These are phyloP conservation scores for Setipinna tenuifilis DNA, from an alignment of 2,797 vertebrate species.

Conservation along the genomic window DNA sequence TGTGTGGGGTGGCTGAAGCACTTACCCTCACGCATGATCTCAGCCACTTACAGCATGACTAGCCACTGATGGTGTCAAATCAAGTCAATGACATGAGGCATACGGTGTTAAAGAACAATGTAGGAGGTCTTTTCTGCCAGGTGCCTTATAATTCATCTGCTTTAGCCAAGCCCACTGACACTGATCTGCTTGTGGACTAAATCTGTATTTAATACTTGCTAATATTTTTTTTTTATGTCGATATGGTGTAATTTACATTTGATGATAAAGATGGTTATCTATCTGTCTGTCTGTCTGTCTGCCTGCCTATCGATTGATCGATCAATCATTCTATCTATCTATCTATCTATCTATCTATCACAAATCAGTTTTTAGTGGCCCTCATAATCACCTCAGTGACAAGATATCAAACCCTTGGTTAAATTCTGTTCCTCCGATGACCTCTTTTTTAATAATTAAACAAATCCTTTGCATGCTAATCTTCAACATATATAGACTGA, in stretches of 20 bases:
- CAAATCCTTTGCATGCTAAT: slow-evolving; percentile 29
- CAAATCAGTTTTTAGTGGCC: not conserved
- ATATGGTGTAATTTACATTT: too few species aligned
- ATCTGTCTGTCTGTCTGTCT: too few species aligned
- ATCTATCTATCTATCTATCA: not conserved
- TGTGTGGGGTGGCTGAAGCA: not conserved
- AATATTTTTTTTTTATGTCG: too few species aligned
- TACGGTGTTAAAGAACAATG: not conserved
- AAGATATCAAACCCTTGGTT: not conserved
- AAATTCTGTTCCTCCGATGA: not conserved
- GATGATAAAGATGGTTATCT: too few species aligned
- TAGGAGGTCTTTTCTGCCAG: too few species aligned
- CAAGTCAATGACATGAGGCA: slow-evolving; percentile 1
- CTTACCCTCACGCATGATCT: not conserved
- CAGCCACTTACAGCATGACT: not conserved
- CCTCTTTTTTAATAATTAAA: slow-evolving; percentile 30
- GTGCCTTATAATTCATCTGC: too few species aligned
- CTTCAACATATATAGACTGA: not conserved
- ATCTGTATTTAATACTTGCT: too few species aligned
- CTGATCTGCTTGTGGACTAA: too few species aligned
- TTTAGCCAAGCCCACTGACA: too few species aligned
- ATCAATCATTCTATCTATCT: too few species aligned
- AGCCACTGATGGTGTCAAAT: not conserved
- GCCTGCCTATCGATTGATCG: too few species aligned
- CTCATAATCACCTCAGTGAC: not conserved